Evolutionary conservation across 2,113 vertebrate species (phyloP).

Genomic region (Urocitellus parryii): DNA sequence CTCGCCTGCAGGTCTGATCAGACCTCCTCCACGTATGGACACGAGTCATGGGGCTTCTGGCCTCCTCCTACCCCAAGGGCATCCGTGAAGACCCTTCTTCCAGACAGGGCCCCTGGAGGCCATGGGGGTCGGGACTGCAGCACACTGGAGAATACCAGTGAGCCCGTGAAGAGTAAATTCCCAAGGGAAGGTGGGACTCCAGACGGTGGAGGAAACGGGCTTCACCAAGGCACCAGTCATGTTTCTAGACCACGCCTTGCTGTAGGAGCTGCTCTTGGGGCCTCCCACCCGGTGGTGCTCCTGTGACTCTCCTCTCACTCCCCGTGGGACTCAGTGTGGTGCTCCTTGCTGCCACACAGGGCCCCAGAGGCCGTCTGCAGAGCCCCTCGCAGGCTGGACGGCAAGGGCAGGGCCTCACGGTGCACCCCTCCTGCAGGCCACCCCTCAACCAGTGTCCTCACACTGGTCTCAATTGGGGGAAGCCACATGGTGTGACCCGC

Average conservation of each 20-base stretch:
- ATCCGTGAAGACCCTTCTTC: not conserved
- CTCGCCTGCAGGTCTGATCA: not conserved
- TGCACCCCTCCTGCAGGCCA: too few species aligned
- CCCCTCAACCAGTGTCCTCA: too few species aligned
- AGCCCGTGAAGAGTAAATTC: not conserved
- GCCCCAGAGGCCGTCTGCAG: not conserved
- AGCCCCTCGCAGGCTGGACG: not conserved
- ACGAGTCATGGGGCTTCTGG: not conserved
- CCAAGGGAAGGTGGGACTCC: not conserved
- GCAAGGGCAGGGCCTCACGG: not conserved
- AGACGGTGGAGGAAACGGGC: not conserved
- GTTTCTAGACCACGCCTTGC: not conserved
- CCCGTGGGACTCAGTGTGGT: not conserved
- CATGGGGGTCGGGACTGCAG: not conserved
- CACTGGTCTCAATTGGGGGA: rapidly evolving
- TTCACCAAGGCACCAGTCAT: not conserved
- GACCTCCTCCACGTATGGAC: not conserved
- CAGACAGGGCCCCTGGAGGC: not conserved
- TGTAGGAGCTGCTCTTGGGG: not conserved
- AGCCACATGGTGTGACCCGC: not conserved
- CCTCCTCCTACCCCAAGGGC: not conserved
- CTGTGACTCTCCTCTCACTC: not conserved
- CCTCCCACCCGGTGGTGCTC: not conserved
- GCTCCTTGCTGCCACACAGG: not conserved
- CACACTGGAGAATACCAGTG: not conserved